Evolutionary conservation across 2,888 invertebrate genomes (phyloP).

Genomic region (Tachina lurida): DNA sequence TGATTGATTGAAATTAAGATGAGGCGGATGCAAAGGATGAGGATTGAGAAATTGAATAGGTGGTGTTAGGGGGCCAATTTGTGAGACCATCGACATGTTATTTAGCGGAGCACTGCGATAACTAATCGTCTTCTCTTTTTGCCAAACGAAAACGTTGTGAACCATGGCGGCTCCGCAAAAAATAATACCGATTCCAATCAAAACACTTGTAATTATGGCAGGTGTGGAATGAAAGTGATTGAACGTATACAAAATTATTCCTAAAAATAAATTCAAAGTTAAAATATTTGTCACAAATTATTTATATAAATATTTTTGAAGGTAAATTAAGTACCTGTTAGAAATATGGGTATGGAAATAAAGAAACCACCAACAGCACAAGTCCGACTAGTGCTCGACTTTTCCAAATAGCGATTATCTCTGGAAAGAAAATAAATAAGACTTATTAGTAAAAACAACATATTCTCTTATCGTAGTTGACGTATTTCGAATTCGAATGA

Average conservation of each 20-base stretch:
- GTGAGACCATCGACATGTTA: slow-evolving; percentile 75
- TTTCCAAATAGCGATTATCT: slow-evolving; percentile 95
- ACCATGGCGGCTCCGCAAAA: slow-evolving; percentile 97
- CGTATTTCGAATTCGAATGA: too few relatives aligned
- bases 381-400: slow-evolving; percentile 94
- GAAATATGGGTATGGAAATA: slow-evolving; percentile 95
- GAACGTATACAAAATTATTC: slow-evolving; percentile 95
- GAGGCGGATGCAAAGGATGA: slow-evolving; percentile 63
- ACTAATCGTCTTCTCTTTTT: slow-evolving; percentile 93
- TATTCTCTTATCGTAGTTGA: background rate
- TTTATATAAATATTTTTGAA: background rate
- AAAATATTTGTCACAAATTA: background rate
- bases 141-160: slow-evolving; percentile 97
- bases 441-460: slow-evolving; percentile 1
- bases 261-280: slow-evolving; percentile 83
- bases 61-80: slow-evolving; percentile 76
- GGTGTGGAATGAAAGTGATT: slow-evolving; percentile 96
- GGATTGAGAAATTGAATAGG: slow-evolving; percentile 76
- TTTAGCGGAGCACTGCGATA: slow-evolving; percentile 84
- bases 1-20: slow-evolving; percentile 74
- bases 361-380: slow-evolving; percentile 97
- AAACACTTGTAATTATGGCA: slow-evolving; percentile 94
- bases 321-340: slow-evolving; percentile 87
- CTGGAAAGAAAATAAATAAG: slow-evolving; percentile 84
- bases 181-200: slow-evolving; percentile 95